Evolutionary conservation across 2,797 vertebrate genomes (phyloP).

Genomic region (Pseudochirops cupreus): DNA sequence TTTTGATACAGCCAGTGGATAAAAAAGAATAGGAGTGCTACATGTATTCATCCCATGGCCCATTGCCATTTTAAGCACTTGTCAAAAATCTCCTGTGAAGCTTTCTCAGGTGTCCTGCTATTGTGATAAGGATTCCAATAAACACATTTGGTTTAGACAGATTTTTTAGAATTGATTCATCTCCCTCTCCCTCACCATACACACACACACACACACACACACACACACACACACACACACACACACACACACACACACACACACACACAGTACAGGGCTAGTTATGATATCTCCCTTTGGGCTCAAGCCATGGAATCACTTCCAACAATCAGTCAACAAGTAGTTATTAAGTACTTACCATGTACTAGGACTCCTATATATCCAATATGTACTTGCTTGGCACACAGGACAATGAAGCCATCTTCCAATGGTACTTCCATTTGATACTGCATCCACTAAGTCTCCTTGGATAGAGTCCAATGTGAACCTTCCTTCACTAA

Average conservation of each 20-base stretch:
- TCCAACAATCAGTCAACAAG: neutral
- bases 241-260: neutral
- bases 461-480: conserved; percentile 10
- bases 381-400: neutral
- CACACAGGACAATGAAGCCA: conserved; percentile 24
- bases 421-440: conserved; percentile 17
- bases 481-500: neutral
- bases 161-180: conserved; percentile 50
- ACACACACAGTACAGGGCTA: neutral
- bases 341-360: neutral
- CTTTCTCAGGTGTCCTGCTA: conserved; percentile 18
- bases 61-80: neutral
- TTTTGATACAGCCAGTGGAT: neutral
- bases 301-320: conserved; percentile 33
- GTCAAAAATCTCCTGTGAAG: conserved; percentile 23
- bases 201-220: neutral
- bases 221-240: neutral
- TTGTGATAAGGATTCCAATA: conserved; percentile 47
- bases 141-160: conserved; percentile 41
- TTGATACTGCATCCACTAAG: conserved; percentile 38
- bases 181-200: neutral
- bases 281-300: conserved; percentile 30
- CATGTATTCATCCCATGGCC: neutral
- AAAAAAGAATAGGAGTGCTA: neutral
- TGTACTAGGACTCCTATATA: neutral